Evolutionary conservation across 1,140 invertebrate species (phyloP).

Genomic region (Gryon sp.): DNA sequence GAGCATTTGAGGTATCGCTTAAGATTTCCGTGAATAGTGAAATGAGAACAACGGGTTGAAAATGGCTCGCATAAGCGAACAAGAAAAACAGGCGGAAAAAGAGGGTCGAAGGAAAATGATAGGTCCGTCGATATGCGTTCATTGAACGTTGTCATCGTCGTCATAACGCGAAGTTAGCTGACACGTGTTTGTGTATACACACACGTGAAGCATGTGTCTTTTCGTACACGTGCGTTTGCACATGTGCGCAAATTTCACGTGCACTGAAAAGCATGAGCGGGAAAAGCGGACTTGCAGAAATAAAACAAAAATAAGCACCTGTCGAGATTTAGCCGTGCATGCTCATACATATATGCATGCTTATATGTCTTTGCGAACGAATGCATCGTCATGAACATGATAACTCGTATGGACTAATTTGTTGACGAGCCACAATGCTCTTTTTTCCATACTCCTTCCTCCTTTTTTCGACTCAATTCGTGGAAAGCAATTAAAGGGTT

Average conservation of each 20-base stretch:
- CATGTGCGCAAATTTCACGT: slow-evolving; percentile 6
- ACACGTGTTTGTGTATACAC: neutral
- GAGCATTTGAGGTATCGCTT: too few species aligned
- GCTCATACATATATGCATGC: slow-evolving; percentile 37
- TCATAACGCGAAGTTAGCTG: neutral
- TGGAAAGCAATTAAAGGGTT: neutral
- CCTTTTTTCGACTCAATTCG: neutral
- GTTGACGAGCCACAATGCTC: slow-evolving; percentile 3
- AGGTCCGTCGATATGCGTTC: too few species aligned
- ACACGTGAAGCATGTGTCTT: too few species aligned
- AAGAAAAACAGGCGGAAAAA: too few species aligned
- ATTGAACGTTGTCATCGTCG: neutral
- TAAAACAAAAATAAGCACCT: slow-evolving; percentile 16
- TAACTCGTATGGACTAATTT: slow-evolving; percentile 15
- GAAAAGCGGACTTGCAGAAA: neutral
- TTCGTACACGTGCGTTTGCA: slow-evolving; percentile 1
- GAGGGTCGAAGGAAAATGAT: too few species aligned
- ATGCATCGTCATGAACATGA: slow-evolving; percentile 23
- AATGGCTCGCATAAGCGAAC: too few species aligned
- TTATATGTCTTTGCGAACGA: slow-evolving; percentile 8
- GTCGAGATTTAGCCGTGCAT: slow-evolving; percentile 8
- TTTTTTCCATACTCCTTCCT: too few species aligned
- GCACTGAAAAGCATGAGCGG: neutral
- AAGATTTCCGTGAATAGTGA: too few species aligned
- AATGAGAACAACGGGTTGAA: too few species aligned